phyloP scores from a whole-genome alignment of 2,888 invertebrate species.

The Hipparchia sbordonii region DNA sequence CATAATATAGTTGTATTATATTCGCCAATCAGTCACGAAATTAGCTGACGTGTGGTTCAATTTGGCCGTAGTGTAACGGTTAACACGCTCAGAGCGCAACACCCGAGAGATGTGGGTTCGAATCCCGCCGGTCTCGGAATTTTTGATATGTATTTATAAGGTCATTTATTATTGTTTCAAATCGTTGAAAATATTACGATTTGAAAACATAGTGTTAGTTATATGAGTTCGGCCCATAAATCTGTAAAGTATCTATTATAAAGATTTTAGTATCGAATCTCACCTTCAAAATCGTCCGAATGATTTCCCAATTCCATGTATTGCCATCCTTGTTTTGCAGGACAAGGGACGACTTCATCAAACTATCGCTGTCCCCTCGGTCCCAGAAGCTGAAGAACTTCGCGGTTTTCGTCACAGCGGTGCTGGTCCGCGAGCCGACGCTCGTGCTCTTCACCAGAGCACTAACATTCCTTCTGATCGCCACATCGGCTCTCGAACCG shows the following conservation, averaged over 20 bases:
- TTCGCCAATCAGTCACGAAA: too few species aligned
- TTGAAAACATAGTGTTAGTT: too few species aligned
- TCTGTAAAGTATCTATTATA: not conserved
- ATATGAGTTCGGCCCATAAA: too few species aligned
- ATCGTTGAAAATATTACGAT: too few species aligned
- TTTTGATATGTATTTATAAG: too few species aligned
- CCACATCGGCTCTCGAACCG: conserved; percentile 71
- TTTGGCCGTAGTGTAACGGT: too few species aligned
- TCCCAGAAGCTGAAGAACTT: conserved; percentile 82
- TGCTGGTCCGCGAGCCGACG: conserved; percentile 72
- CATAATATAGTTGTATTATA: not conserved
- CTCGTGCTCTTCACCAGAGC: conserved; percentile 69
- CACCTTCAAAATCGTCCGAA: conserved; percentile 91
- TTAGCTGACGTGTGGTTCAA: too few species aligned
- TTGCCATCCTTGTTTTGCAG: conserved; percentile 90
- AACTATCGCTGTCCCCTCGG: conserved; percentile 83
- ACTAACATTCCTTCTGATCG: conserved; percentile 73
- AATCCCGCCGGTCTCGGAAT: too few species aligned
- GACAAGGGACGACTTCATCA: conserved; percentile 92
- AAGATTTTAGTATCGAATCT: not conserved
- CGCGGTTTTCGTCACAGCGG: conserved; percentile 68
- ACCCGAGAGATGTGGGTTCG: too few species aligned
- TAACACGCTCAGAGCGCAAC: too few species aligned
- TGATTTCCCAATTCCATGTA: conserved; percentile 97
- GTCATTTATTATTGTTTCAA: too few species aligned